phyloP scores from a whole-genome alignment of 2,888 invertebrate genomes.

The Acleris holmiana region DNA sequence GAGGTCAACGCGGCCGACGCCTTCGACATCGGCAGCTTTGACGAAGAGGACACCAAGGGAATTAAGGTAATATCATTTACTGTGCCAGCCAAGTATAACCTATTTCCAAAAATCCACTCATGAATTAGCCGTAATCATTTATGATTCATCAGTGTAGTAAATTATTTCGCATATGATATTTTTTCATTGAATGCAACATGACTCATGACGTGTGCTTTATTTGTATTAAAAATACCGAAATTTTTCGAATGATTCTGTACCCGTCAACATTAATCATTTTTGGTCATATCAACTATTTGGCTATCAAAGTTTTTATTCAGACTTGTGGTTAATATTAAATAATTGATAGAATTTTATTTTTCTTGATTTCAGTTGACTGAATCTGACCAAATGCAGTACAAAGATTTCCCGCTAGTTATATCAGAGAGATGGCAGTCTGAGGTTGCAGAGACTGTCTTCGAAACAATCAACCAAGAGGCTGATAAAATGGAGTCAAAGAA shows the following conservation, averaged over 20 bases:
- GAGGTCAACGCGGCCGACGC: constrained; percentile 99
- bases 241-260: too few relatives aligned
- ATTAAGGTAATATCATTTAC: constrained; percentile 88
- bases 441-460: constrained; percentile 99
- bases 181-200: neutral
- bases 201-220: neutral
- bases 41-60: constrained; percentile 99
- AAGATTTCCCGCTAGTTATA: constrained; percentile 98
- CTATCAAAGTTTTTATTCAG: too few relatives aligned
- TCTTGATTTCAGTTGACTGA: constrained; percentile 90
- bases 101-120: neutral
- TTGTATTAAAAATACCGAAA: too few relatives aligned
- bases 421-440: constrained; percentile 99
- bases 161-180: neutral
- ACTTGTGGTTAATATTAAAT: too few relatives aligned
- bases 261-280: too few relatives aligned
- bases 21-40: constrained; percentile 99
- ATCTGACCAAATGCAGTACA: constrained; percentile 98
- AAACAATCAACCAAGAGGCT: constrained; percentile 98
- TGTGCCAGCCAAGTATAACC: too few relatives aligned
- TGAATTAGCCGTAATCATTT: neutral
- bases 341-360: neutral
- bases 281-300: too few relatives aligned
- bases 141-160: neutral
- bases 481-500: constrained; percentile 98